Evolutionary conservation across 2,888 invertebrate genomes (phyloP), one percentile per base, ranked within the genome.

Genomic region (Drosophila bunnanda): DNA sequence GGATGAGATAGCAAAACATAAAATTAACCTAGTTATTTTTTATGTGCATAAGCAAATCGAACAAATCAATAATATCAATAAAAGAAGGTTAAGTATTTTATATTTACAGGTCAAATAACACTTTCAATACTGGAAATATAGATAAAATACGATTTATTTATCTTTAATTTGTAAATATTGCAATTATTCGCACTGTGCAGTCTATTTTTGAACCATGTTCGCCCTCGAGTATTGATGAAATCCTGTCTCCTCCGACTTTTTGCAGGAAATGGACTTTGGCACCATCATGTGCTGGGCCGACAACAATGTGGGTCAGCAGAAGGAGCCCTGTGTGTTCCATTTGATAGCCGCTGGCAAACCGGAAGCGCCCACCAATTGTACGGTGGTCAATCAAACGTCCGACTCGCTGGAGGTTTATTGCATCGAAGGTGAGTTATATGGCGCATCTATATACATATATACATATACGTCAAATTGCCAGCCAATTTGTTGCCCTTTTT

Each of bases 281-380:
- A 95, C 95, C 60, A 94, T 96, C 54, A 94, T 95, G 92, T 96
- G 96, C 90, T 96, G 95, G 95, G 96, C 95, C 28, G 94, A 94
- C 87, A 96, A 96, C 91, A 93, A 93, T 53, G 95, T 95, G 34
- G 96, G 96, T 53, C 94, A 94, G 75, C 96, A 96, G 91, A 93
- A 93, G 81, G 95, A 95, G 84, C 95, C 96, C 15, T 96, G 96
- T 92, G 94, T 95, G 75, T 96, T 95, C 92, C 95, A 95, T 91
- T 94, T 96, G 79, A 96, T 96, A 88, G 95, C 95, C 28, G 96
- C 95, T 91, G 96, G 96, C 52, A 96, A 96, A 91, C 96, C 96
- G 54, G 96, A 96, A 91, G 94, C 95, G 30, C 96, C 96, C 50
- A 94, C 94, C 92, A 96, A 96, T 92, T 96, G 96, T 92, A 95